A percentile compares a stretch with the other conserved stretches of the same genome.
phyloP scores from a whole-genome alignment of 2,113 vertebrate genomes.

The Hippolais icterina region DNA sequence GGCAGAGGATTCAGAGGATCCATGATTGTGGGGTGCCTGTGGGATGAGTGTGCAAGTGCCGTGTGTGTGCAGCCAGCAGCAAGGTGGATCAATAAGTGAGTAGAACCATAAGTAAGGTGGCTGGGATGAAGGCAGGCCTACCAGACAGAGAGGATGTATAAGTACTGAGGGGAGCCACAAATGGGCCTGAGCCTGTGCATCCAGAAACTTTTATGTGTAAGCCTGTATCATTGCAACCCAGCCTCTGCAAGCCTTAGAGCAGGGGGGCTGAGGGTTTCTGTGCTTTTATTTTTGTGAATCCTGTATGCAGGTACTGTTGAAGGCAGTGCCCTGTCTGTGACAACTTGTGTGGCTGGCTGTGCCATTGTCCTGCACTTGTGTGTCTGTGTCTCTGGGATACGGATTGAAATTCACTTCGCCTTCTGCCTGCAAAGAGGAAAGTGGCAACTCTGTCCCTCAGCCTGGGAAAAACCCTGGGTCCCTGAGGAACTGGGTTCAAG shows the following conservation, averaged over 20 bases:
- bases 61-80: not conserved
- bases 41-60: no score
- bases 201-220: not conserved
- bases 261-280: accelerated
- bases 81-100: not conserved
- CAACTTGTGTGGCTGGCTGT: accelerated
- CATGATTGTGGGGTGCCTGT: accelerated
- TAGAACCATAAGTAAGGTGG: not conserved
- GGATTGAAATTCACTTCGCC: accelerated
- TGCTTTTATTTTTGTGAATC: not conserved
- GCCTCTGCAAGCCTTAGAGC: not conserved
- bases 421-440: not conserved
- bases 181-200: not conserved
- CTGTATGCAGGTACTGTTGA: not conserved
- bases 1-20: not conserved
- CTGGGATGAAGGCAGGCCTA: not conserved
- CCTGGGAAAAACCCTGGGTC: not conserved
- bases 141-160: not conserved
- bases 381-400: not conserved
- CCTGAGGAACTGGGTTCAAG: not conserved
- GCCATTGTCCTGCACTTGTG: accelerated
- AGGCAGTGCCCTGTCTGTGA: not conserved
- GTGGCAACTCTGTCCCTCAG: not conserved
- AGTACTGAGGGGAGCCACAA: not conserved
- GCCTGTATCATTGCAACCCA: not conserved